Conservation (phyloP, 2,797 vertebrate species). For the Chiroxiphia lanceolata region DNA sequence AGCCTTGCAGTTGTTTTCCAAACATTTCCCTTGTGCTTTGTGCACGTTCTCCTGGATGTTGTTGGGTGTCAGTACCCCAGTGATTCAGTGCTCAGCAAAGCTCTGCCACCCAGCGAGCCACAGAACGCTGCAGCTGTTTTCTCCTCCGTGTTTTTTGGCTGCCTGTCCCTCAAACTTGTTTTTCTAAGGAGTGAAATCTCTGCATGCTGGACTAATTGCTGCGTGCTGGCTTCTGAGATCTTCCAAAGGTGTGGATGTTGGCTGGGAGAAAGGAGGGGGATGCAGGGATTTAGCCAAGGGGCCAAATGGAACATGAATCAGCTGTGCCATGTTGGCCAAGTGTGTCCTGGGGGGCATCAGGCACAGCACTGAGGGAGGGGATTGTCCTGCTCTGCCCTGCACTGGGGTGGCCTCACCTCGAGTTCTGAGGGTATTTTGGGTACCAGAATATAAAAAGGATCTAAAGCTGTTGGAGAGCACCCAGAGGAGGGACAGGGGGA, state of each 20-base stretch:
- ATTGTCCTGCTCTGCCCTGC: neutral
- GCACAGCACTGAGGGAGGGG: too few relatives aligned
- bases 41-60: neutral
- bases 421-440: neutral
- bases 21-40: neutral
- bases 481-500: neutral
- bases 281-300: neutral
- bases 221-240: neutral
- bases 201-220: neutral
- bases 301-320: neutral
- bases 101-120: neutral
- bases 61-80: neutral
- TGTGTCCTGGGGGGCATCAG: neutral
- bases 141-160: conserved; percentile 9
- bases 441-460: neutral
- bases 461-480: neutral
- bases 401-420: neutral
- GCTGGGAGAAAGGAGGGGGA: neutral
- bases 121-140: neutral
- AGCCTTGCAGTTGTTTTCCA: neutral
- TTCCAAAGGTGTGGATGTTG: neutral
- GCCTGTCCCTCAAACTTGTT: conserved; percentile 9
- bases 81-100: neutral
- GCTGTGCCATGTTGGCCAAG: neutral
- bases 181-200: neutral